Evolutionary conservation across 2,888 invertebrate genomes (phyloP).

Genomic region (Oscheius myriophilus): DNA sequence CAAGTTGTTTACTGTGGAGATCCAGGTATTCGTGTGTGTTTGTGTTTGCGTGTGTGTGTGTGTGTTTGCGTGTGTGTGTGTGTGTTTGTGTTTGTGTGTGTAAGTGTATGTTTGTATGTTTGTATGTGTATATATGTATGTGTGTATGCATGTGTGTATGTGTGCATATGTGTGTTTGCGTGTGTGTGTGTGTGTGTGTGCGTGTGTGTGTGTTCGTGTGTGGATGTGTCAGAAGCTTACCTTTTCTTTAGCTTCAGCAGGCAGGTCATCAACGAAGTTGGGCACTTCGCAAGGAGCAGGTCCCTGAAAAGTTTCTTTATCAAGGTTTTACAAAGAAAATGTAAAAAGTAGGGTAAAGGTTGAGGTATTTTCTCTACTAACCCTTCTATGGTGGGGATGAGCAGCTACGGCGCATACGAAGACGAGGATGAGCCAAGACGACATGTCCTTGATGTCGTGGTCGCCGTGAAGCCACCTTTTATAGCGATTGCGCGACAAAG

Average conservation of each 20-base stretch:
- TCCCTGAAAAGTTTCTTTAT: slow-evolving; percentile 16
- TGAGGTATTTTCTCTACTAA: neutral
- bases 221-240: neutral
- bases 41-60: too few species aligned
- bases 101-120: too few species aligned
- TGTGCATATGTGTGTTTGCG: too few species aligned
- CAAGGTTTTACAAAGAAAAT: neutral
- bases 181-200: too few species aligned
- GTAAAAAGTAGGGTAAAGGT: too few species aligned
- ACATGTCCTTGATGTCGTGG: slow-evolving; percentile 8
- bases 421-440: slow-evolving; percentile 9
- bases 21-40: too few species aligned
- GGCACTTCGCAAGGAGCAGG: slow-evolving; percentile 51
- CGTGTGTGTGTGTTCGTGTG: too few species aligned
- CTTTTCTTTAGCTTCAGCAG: slow-evolving; percentile 44
- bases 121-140: too few species aligned
- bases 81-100: too few species aligned
- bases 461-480: slow-evolving; percentile 2
- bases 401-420: slow-evolving; percentile 4
- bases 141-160: too few species aligned
- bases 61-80: too few species aligned
- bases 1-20: too few species aligned
- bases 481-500: slow-evolving; percentile 16
- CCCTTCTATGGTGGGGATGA: slow-evolving; percentile 10
- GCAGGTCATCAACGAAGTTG: slow-evolving; percentile 50